A percentile compares a stretch with the other conserved stretches of the same genome.
Evolutionary conservation across 2,113 vertebrate genomes (phyloP).

Genomic region (Xyrauchen texanus): DNA sequence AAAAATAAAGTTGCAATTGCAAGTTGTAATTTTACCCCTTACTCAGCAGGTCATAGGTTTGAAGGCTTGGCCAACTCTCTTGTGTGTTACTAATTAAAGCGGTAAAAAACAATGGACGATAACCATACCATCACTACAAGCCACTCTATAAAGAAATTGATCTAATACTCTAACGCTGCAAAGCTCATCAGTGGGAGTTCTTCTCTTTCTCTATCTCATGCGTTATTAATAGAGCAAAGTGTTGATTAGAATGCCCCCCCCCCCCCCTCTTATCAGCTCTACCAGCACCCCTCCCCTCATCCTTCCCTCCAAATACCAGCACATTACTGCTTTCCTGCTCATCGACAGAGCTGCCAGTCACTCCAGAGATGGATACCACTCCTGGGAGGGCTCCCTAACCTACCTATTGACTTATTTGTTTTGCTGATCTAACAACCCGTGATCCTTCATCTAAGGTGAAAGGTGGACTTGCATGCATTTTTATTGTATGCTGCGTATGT

Average conservation of each 20-base stretch:
- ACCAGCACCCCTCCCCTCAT: constrained; percentile 25
- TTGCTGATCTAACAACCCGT: constrained; percentile 76
- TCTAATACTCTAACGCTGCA: neutral
- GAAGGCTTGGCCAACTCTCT: too few relatives aligned
- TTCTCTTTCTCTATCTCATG: constrained; percentile 21
- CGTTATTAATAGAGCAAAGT: constrained; percentile 35
- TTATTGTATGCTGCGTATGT: neutral
- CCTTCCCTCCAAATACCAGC: constrained; percentile 64
- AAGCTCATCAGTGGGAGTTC: constrained; percentile 31
- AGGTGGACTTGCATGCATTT: neutral
- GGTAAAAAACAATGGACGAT: neutral
- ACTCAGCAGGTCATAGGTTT: too few relatives aligned
- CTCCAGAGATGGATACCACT: constrained; percentile 71
- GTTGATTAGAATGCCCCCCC: neutral
- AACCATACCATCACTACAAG: constrained; percentile 1
- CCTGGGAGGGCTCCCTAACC: constrained; percentile 66
- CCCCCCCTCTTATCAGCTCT: constrained; percentile 19
- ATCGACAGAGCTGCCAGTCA: constrained; percentile 77
- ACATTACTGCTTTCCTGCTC: constrained; percentile 68
- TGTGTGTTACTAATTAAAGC: neutral
- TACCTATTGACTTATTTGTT: constrained; percentile 73
- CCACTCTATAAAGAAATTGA: neutral
- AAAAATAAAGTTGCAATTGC: neutral
- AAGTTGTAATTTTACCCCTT: neutral
- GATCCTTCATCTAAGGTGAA: constrained; percentile 58